Conservation (phyloP, 1,140 invertebrate genomes). For the Batillaria attramentaria region DNA sequence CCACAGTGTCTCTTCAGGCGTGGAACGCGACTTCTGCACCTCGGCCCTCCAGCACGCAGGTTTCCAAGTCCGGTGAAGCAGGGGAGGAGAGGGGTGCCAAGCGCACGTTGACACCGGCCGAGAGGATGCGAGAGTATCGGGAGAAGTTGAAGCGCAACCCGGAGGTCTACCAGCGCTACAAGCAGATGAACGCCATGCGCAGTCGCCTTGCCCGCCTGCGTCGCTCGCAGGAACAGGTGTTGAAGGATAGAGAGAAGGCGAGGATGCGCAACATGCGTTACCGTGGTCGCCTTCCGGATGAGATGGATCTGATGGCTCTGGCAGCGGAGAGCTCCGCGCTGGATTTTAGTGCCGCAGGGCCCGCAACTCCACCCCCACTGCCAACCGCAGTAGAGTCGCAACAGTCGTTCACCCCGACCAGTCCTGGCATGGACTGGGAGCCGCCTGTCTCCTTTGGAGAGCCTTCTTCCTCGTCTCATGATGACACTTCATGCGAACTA, state of each 20-base stretch:
- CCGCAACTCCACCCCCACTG: slow-evolving; percentile 1
- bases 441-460: slow-evolving; percentile 12
- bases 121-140: slow-evolving; percentile 28
- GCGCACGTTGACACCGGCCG: slow-evolving; percentile 19
- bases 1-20: slow-evolving; percentile 21
- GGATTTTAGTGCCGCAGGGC: slow-evolving; percentile 6
- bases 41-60: background rate
- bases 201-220: slow-evolving; percentile 30
- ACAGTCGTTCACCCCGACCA: background rate
- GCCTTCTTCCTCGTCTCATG: background rate
- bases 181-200: slow-evolving; percentile 31
- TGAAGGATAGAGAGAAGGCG: slow-evolving; percentile 20
- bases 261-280: slow-evolving; percentile 13
- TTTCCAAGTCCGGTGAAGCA: background rate
- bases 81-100: slow-evolving; percentile 13
- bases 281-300: background rate
- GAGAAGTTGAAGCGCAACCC: slow-evolving; percentile 32
- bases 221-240: slow-evolving; percentile 24
- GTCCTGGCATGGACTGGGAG: slow-evolving; percentile 18
- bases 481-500: background rate
- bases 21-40: slow-evolving; percentile 12
- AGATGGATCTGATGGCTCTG: slow-evolving; percentile 20
- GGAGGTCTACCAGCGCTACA: slow-evolving; percentile 32
- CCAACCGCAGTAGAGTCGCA: background rate
- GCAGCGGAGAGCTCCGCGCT: slow-evolving; percentile 8